Base-by-base conservation (phyloP, 1,140 invertebrate species). In the Bombyx mandarina region DNA sequence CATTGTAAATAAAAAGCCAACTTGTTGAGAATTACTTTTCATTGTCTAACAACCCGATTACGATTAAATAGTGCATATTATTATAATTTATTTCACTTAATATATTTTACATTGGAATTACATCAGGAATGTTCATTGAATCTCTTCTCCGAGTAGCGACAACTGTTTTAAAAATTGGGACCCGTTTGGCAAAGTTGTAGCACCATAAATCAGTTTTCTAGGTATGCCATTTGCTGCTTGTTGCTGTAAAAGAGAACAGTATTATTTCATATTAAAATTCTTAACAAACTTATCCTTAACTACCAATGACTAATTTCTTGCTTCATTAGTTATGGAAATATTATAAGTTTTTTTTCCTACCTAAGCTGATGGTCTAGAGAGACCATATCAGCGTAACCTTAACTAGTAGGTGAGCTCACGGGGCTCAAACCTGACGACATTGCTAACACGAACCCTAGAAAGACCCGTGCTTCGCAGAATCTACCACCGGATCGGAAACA, bases 131-230 rank as follows among this genome's bases (percentile, higher is more conserved):
- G 79, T 78, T 89, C 82, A 91, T 70, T 92, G 90, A 52, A 93
- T 88, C 75, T 95, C 93, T 79, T 94, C 91, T 47, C 93, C 93
- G 46, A 94, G 71, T 7, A 93, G 88, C 43, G 93, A 92, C 9
- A 99, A 90, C 89, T 99, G 97, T 86, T 95, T 95, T 46, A 99
- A 88, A 88, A 99, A 98, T 79, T 98, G 95, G 66, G 92, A 91
- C 7, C 97, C 95, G 89, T 97, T 99, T 56, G 94, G 93, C 56
- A 99, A 88, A 53, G 98, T 97, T 52, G 97, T 97, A 59, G 96
- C 95, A 43, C 98, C 98, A 82, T 99, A 99, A 43, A 98, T 94
- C 52, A 99, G 94, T 76, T 94, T 91, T 83, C 95, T 95, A 45
- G 91, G 89, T 50, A 86, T 91, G 63, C 90, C 94, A 73, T 91